Conservation (phyloP, 2,797 vertebrate species). For the Falco berigora region DNA sequence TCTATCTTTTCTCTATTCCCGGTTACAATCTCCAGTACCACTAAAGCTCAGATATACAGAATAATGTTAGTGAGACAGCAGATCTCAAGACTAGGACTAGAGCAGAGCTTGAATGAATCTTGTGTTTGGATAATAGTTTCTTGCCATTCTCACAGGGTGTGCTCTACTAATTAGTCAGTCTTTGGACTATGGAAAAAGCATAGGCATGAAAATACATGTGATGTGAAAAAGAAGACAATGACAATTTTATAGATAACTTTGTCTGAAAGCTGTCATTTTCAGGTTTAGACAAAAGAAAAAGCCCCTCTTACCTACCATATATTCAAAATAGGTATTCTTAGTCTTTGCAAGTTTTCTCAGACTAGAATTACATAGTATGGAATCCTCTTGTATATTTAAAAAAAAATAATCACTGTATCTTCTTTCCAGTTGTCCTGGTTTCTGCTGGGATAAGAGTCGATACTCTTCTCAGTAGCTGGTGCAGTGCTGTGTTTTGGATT, state of each 20-base stretch:
- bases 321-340: neutral
- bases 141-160: neutral
- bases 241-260: neutral
- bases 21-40: neutral
- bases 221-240: neutral
- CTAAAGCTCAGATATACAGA: neutral
- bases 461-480: too few species aligned
- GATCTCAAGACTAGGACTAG: neutral
- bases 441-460: too few species aligned
- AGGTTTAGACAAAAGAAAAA: neutral
- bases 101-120: neutral
- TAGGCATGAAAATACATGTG: neutral
- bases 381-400: neutral
- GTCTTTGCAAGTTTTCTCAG: neutral
- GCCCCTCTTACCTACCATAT: neutral
- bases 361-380: neutral
- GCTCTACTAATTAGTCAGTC: neutral
- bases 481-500: too few species aligned
- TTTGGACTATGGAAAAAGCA: neutral
- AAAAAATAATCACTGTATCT: neutral
- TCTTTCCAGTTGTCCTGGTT: neutral
- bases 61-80: neutral
- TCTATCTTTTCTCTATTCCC: neutral
- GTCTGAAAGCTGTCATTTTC: neutral
- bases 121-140: neutral